These are phyloP conservation scores for Apodemia duryi DNA, from an alignment of 2,888 invertebrate genomes.

Conservation along the genomic window DNA sequence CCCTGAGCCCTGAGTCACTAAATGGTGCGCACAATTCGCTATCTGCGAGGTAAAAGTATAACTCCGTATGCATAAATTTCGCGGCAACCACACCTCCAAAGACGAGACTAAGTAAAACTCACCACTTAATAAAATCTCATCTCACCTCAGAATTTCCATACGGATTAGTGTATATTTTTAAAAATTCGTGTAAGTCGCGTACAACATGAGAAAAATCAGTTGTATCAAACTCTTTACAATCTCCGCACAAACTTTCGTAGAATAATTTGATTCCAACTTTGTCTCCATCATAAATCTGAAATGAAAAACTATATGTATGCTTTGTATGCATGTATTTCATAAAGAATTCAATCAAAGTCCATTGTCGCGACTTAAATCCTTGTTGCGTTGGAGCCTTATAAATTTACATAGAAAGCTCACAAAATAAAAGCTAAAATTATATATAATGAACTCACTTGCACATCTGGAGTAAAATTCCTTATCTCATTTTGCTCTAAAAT, in stretches of 20 bases:
- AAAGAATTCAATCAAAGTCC: neutral
- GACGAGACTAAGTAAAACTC: neutral
- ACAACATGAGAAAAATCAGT: constrained; percentile 28
- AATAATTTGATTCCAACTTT: constrained; percentile 36
- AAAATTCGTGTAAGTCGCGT: constrained; percentile 28
- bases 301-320: neutral
- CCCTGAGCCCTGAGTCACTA: too few species aligned
- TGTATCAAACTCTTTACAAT: constrained; percentile 34
- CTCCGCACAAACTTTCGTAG: constrained; percentile 42
- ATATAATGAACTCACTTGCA: neutral
- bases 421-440: neutral
- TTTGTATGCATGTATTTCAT: neutral
- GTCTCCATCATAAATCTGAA: constrained; percentile 10
- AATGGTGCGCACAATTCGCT: too few species aligned
- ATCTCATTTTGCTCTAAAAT: neutral
- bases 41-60: too few species aligned
- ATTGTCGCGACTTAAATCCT: neutral
- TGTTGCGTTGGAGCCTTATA: neutral
- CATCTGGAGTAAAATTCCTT: neutral
- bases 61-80: too few species aligned
- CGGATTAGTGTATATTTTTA: constrained; percentile 37
- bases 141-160: constrained; percentile 44
- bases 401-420: too few species aligned
- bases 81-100: too few species aligned
- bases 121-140: neutral